These are phyloP conservation scores for Anas bernieri DNA, from an alignment of 2,797 vertebrate species.

Conservation along the genomic window DNA sequence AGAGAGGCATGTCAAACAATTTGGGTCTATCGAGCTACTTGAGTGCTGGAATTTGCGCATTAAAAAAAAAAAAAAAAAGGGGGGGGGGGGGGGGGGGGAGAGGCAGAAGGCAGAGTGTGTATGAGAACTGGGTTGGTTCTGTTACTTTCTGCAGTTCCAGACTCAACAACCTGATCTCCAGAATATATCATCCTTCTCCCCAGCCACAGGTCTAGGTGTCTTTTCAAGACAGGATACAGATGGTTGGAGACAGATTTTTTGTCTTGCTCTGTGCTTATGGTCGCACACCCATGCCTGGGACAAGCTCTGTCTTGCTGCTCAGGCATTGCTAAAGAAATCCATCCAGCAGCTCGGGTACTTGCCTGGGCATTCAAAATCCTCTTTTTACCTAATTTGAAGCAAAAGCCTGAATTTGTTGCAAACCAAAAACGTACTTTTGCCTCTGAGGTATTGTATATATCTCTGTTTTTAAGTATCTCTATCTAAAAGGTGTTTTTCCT, in stretches of 20 bases:
- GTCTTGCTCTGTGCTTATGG: neutral
- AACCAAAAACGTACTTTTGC: neutral
- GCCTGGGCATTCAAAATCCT: neutral
- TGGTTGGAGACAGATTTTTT: neutral
- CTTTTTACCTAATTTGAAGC: neutral
- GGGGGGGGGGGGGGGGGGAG: neutral
- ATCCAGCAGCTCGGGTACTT: fast-evolving
- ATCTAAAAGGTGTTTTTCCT: neutral
- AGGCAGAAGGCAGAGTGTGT: neutral
- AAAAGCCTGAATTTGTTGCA: neutral
- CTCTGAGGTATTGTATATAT: fast-evolving
- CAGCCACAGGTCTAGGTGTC: neutral
- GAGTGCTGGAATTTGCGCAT: neutral
- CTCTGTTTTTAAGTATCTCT: neutral
- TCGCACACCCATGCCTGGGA: neutral
- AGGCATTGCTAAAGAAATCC: neutral
- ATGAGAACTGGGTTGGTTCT: too few relatives aligned
- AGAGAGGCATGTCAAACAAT: fast-evolving
- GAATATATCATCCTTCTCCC: fast-evolving
- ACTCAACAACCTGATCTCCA: too few relatives aligned
- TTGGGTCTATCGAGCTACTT: neutral
- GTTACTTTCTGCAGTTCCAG: neutral
- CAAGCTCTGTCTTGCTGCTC: neutral
- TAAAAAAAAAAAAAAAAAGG: too few relatives aligned
- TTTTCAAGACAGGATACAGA: neutral